Evolutionary conservation across 2,888 invertebrate species (phyloP), one percentile per base, ranked within the genome.

Genomic region (Elaeidobius kamerunicus): DNA sequence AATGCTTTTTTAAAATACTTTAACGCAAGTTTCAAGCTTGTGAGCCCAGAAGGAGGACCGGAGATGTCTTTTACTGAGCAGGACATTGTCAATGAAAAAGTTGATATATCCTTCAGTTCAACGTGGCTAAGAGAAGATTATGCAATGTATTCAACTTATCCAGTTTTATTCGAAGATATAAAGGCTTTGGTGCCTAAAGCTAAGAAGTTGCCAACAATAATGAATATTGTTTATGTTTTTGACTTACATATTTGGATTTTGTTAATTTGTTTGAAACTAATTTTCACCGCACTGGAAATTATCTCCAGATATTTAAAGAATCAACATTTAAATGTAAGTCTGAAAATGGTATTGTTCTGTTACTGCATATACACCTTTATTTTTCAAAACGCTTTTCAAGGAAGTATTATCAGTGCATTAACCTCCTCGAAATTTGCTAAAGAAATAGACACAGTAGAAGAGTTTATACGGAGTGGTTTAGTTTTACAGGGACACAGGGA

Each of bases 321-420:
- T n/a, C n/a, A n/a, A n/a, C n/a, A n/a, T n/a, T n/a, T n/a, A n/a
- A 11, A 11, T n/a, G 3, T 11, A 3, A 30, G 30, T 30, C 11
- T 30, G 11, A 30, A 30, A 12, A 12, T 18, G 9, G 2, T 44
- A 7, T n/a, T 44, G 14, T 11, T 44, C 11, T 19, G 17, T n/a
- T n/a, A 27, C 14, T 35, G 34, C 11, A 11, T 47, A 3, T 53
- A 41, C 35, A 6, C 19, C 6, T 18, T 46, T 2, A 38, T 46
- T n/a, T 46, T 45, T 28, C 15, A 27, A 16, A 55, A 40, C n/a
- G 28, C 41, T 1, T 55, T 55, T 36, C 55, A 55, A 55, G 46
- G 50, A 6, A 34, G 42, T 6, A 34, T 55, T 1, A 55, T 55
- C 2, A 50, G 45, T 11, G 50, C 55, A 5, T 14, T 55, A 12